phyloP scores from a whole-genome alignment of 1,140 invertebrate genomes.

The Drosophila ohnishii region DNA sequence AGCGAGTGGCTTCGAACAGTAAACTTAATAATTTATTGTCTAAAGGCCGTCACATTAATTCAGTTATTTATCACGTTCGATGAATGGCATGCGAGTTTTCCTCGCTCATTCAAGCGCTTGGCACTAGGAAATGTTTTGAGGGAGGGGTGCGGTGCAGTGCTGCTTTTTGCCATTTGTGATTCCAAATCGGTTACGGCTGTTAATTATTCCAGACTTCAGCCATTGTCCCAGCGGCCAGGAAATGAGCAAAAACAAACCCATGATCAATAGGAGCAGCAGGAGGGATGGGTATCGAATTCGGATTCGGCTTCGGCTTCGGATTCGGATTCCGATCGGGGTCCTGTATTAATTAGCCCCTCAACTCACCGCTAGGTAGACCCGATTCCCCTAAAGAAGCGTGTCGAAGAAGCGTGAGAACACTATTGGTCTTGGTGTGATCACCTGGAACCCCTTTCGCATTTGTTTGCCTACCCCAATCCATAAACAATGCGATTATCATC shows the following conservation, averaged over 20 bases:
- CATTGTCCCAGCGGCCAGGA: conserved; percentile 38
- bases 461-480: conserved; percentile 56
- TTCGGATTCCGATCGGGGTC: background rate
- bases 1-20: conserved; percentile 36
- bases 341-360: conserved; percentile 57
- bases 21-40: conserved; percentile 65
- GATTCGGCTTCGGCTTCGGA: conserved; percentile 8
- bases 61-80: conserved; percentile 76
- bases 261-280: conserved; percentile 39
- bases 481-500: conserved; percentile 77
- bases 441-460: conserved; percentile 35
- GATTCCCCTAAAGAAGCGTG: conserved; percentile 52
- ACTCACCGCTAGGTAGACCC: conserved; percentile 55
- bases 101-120: conserved; percentile 34
- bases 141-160: conserved; percentile 8
- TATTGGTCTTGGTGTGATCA: conserved; percentile 35
- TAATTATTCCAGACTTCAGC: conserved; percentile 64
- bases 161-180: conserved; percentile 45
- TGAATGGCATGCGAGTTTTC: conserved; percentile 50
- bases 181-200: conserved; percentile 64
- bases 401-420: conserved; percentile 68
- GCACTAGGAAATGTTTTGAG: conserved; percentile 46
- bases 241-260: conserved; percentile 45
- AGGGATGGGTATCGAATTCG: conserved; percentile 38
- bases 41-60: conserved; percentile 75